Evolutionary conservation across 1,140 invertebrate genomes (phyloP).

Genomic region (Nymphalis io): DNA sequence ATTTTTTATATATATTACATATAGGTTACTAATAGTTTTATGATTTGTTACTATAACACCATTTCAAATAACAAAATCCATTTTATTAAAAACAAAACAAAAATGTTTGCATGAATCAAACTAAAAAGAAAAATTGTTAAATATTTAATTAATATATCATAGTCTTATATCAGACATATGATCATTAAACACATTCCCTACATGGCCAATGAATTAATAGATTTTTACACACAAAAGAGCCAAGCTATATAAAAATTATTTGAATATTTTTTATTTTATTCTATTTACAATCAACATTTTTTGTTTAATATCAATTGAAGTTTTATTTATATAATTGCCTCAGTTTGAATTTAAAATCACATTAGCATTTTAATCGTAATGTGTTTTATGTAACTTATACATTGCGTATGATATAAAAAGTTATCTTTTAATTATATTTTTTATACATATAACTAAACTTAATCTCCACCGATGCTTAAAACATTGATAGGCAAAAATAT

Average conservation of each 20-base stretch:
- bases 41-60: too few species aligned
- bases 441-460: too few species aligned
- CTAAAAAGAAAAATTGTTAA: neutral
- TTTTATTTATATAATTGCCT: neutral
- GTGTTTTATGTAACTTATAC: neutral
- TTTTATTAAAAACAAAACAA: neutral
- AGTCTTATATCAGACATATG: neutral
- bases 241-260: too few species aligned
- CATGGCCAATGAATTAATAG: conserved; percentile 12
- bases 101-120: neutral
- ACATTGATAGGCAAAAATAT: too few species aligned
- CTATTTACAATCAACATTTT: too few species aligned
- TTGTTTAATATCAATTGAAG: neutral
- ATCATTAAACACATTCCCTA: neutral
- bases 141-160: conserved; percentile 1
- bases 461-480: too few species aligned
- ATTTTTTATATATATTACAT: too few species aligned
- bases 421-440: neutral
- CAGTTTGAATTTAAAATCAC: neutral
- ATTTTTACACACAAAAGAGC: neutral
- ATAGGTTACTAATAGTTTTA: too few species aligned
- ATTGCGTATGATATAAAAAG: neutral
- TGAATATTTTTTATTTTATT: too few species aligned
- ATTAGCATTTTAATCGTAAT: neutral
- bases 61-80: too few species aligned